Evolutionary conservation across 2,797 vertebrate genomes (phyloP).

Genomic region (Sarcophilus harrisii): DNA sequence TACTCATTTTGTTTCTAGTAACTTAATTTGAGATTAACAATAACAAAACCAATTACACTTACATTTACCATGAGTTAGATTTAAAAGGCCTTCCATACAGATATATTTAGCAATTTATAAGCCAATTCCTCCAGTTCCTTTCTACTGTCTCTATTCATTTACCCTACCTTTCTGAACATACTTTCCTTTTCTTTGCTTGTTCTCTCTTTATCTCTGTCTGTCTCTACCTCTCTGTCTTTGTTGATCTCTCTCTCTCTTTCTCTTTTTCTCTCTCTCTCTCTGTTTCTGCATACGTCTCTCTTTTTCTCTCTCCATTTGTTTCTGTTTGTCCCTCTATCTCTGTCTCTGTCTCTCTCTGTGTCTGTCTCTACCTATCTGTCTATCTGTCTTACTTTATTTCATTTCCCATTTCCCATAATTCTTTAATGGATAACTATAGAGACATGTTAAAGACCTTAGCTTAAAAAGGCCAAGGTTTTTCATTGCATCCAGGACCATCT

Average conservation of each 20-base stretch:
- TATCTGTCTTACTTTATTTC: not conserved
- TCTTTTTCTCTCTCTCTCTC: not conserved
- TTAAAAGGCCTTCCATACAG: not conserved
- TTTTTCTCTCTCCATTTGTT: not conserved
- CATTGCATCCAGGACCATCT: too few relatives aligned
- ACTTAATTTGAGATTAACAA: not conserved
- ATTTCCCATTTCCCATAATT: not conserved
- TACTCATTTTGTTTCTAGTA: not conserved
- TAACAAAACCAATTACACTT: not conserved
- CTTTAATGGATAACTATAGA: not conserved
- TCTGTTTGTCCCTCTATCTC: too few relatives aligned
- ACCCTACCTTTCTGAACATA: not conserved
- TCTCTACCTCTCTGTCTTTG: too few relatives aligned
- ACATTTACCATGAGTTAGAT: not conserved
- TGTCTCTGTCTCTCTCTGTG: not conserved
- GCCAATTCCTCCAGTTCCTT: not conserved
- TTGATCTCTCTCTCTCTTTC: not conserved
- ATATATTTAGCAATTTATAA: not conserved
- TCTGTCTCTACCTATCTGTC: too few relatives aligned
- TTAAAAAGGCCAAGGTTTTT: too few relatives aligned
- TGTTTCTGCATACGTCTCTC: not conserved
- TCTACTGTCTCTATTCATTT: not conserved
- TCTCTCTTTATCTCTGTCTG: not conserved
- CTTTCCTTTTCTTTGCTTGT: not conserved
- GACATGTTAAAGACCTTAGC: too few relatives aligned